Conservation (phyloP, 2,113 vertebrate species). For the Rutilus rutilus region DNA sequence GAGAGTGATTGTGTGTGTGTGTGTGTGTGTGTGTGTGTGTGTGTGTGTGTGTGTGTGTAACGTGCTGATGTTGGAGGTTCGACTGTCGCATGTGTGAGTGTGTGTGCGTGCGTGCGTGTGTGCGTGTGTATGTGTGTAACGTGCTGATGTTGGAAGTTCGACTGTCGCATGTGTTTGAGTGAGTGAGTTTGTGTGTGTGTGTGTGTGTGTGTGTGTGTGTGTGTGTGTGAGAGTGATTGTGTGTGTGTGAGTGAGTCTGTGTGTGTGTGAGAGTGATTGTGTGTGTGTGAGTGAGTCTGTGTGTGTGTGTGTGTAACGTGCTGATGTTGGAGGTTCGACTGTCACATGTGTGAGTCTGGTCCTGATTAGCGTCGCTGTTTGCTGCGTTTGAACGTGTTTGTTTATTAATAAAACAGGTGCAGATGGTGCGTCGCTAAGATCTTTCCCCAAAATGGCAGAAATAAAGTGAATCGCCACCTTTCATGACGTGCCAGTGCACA, state of each 20-base stretch:
- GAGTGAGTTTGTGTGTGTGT: not conserved
- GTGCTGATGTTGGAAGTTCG: too few relatives aligned
- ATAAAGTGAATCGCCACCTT: not conserved
- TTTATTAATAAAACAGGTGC: slow-evolving; percentile 13
- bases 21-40: not conserved
- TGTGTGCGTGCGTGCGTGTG: not conserved
- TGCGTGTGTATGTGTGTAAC: too few relatives aligned
- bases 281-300: too few relatives aligned
- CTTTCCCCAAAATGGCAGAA: not conserved
- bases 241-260: not conserved
- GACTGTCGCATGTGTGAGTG: not conserved
- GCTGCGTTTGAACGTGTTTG: not conserved
- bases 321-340: not conserved
- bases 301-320: not conserved
- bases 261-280: not conserved
- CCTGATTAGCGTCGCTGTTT: not conserved
- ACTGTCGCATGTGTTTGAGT: not conserved
- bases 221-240: not conserved
- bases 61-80: too few relatives aligned
- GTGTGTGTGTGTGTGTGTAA: too few relatives aligned
- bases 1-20: not conserved
- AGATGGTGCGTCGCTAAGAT: not conserved
- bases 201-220: too few relatives aligned
- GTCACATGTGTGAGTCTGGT: not conserved
- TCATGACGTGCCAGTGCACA: not conserved